phyloP scores from a whole-genome alignment of 2,888 invertebrate species.

The Homarus gammarus region DNA sequence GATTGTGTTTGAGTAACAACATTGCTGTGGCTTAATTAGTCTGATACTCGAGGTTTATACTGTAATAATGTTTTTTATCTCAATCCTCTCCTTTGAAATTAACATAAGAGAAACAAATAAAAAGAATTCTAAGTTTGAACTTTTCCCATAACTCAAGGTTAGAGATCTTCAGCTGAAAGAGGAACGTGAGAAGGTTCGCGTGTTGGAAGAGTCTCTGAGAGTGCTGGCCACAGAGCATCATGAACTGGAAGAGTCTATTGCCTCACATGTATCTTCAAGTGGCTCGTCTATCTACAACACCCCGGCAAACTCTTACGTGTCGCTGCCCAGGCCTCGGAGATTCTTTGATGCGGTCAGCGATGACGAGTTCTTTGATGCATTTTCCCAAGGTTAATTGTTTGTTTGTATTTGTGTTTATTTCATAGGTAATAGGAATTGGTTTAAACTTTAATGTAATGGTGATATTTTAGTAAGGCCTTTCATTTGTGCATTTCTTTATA shows the following conservation, averaged over 20 bases:
- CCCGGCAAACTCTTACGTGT: slow-evolving; percentile 72
- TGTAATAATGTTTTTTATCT: neutral
- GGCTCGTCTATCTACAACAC: slow-evolving; percentile 67
- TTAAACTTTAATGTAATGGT: too few species aligned
- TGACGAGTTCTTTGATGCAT: slow-evolving; percentile 75
- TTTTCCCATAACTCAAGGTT: slow-evolving; percentile 77
- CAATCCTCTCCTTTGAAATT: neutral
- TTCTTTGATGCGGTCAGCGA: slow-evolving; percentile 67
- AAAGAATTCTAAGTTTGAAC: neutral
- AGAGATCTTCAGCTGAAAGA: slow-evolving; percentile 80
- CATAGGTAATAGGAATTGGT: too few species aligned
- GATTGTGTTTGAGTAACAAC: too few species aligned
- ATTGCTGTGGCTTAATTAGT: neutral
- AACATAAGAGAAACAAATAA: neutral
- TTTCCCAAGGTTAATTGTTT: slow-evolving; percentile 63
- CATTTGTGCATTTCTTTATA: too few species aligned
- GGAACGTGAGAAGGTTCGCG: slow-evolving; percentile 83
- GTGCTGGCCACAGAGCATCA: slow-evolving; percentile 85
- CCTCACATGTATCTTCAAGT: slow-evolving; percentile 81
- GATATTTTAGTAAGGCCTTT: too few species aligned
- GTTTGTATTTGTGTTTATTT: slow-evolving; percentile 12
- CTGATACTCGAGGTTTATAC: neutral
- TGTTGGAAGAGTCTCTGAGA: slow-evolving; percentile 85
- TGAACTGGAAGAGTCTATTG: slow-evolving; percentile 84
- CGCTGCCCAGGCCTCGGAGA: slow-evolving; percentile 65